Evolutionary conservation across 2,888 invertebrate species (phyloP).

Genomic region (Onchidella celtica): DNA sequence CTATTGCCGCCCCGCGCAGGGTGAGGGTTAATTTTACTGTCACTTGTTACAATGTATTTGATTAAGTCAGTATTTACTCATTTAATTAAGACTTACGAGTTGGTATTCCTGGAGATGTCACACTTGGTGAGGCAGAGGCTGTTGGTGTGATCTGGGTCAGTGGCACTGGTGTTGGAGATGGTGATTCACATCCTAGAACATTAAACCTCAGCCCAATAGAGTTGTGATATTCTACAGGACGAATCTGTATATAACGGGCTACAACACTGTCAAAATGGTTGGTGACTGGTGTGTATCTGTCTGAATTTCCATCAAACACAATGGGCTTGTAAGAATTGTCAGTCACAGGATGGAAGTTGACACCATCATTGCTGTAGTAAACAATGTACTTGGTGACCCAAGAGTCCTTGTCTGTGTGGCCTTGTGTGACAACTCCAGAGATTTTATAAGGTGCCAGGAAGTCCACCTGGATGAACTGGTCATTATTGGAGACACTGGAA

Average conservation of each 20-base stretch:
- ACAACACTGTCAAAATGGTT: conserved; percentile 46
- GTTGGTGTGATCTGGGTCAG: conserved; percentile 45
- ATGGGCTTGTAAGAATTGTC: conserved; percentile 3
- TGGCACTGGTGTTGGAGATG: conserved; percentile 51
- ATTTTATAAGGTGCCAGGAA: conserved; percentile 64
- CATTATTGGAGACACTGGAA: conserved; percentile 51
- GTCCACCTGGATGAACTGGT: conserved; percentile 67
- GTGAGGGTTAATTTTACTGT: too few species aligned
- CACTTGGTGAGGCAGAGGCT: too few species aligned
- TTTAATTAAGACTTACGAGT: too few species aligned
- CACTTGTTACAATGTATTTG: too few species aligned
- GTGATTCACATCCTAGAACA: too few species aligned
- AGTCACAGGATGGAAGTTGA: conserved; percentile 54
- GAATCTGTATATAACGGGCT: conserved; percentile 79
- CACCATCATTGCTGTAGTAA: conserved; percentile 66
- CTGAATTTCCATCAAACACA: too few species aligned
- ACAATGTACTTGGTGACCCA: too few species aligned
- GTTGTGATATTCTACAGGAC: conserved; percentile 66
- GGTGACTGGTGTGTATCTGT: conserved; percentile 56
- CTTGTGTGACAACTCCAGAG: too few species aligned
- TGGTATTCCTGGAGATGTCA: too few species aligned
- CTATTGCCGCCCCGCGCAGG: too few species aligned
- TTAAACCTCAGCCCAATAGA: conserved; percentile 67
- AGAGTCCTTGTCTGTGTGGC: too few species aligned
- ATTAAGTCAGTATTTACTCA: too few species aligned